Evolutionary conservation across 2,797 vertebrate genomes (phyloP), one percentile per base, ranked within the genome.

Genomic region (Sarcophilus harrisii): DNA sequence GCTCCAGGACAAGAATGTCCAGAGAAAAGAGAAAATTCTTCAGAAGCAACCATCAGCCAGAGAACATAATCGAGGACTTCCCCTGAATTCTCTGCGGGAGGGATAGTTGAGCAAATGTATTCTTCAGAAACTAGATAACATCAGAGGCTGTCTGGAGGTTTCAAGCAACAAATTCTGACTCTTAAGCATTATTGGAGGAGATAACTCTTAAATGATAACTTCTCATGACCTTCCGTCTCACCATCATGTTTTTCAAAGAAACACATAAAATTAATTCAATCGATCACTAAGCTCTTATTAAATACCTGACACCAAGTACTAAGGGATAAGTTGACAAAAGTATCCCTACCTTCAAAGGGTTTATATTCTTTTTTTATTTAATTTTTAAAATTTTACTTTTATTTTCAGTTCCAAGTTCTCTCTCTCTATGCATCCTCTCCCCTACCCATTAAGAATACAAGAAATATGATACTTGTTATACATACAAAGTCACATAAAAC

Each of bases 101-200:
- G 18, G 97, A 97, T 90, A 98, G 93, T 97, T 98, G 98, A 98
- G 98, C 30, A 96, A 98, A 97, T 97, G 97, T 97, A 98, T 99
- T 99, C 98, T 98, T 98, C 98, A 98, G 98, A 99, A 99, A 96
- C 95, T 58, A 96, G 98, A 99, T 99, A 98, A 98, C 98, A 99
- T 99, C 99, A 98, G 96, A 97, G 93, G 5, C 96, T 58, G 94
- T 87, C 96, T 96, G 58, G 97, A 98, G 96, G 97, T 98, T 98
- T 98, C 98, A 97, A 98, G 98, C 98, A 98, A 95, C 97, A 91
- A 91, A 93, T 97, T 91, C 93, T 97, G 97, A 98, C 98, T 97
- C 97, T 96, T 91, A 91, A 98, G 97, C 97, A 98, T 97, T 96
- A 98, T 96, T 94, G 97, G 96, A 98, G 95, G n/a, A 94, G 96